Percentiles rank a stretch among this genome's conserved stretches.
Conservation (phyloP, 1,140 invertebrate genomes). For the Nephotettix cincticeps region DNA sequence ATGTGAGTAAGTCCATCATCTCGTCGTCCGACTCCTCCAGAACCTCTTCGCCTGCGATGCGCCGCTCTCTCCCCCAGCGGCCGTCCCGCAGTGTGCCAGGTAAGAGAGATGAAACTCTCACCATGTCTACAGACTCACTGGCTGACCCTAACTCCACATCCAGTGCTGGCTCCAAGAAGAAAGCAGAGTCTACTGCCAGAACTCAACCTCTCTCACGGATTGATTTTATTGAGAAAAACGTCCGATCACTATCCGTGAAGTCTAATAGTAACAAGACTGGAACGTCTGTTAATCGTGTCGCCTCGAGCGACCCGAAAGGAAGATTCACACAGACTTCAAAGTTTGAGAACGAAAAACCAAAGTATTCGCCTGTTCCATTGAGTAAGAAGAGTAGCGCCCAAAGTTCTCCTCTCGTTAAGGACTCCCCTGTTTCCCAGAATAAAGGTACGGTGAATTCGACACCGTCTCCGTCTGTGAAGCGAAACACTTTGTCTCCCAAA, state of each 20-base stretch:
- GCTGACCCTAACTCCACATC: not conserved
- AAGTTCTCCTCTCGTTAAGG: not conserved
- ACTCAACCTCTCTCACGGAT: not conserved
- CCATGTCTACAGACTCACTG: slow-evolving; percentile 34
- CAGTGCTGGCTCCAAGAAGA: slow-evolving; percentile 2
- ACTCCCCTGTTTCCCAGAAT: not conserved
- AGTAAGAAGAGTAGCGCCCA: slow-evolving; percentile 13
- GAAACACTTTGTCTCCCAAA: slow-evolving; percentile 16
- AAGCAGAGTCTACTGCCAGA: not conserved
- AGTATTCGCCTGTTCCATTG: slow-evolving; percentile 14
- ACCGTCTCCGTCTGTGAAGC: not conserved
- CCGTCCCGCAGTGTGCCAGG: slow-evolving; percentile 22
- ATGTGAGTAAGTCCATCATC: slow-evolving; percentile 43
- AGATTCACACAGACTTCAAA: too few species aligned
- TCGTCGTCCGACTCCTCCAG: slow-evolving; percentile 62
- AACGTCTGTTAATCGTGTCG: not conserved
- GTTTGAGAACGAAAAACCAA: not conserved
- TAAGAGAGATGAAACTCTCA: slow-evolving; percentile 27
- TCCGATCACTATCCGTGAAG: not conserved
- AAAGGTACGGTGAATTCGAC: slow-evolving; percentile 1
- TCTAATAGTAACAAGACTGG: not conserved
- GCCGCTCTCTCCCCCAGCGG: slow-evolving; percentile 44
- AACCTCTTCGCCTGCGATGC: slow-evolving; percentile 65
- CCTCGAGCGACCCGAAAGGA: not conserved
- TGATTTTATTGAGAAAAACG: not conserved